phyloP scores from a whole-genome alignment of 2,797 vertebrate species.

The Acridotheres tristis region DNA sequence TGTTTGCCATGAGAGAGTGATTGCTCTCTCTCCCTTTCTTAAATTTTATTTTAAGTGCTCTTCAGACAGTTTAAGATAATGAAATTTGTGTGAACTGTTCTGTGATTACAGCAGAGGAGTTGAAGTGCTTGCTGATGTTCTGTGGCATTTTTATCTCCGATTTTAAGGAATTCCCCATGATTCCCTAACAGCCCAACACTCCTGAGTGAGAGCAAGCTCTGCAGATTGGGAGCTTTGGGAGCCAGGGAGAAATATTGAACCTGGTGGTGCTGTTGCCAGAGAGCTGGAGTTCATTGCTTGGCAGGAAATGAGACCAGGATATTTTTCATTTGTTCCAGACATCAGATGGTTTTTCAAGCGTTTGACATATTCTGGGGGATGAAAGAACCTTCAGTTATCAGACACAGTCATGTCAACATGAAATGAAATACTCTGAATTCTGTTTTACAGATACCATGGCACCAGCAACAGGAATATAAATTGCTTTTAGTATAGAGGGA shows the following conservation, averaged over 20 bases:
- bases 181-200: background rate
- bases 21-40: background rate
- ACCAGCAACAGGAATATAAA: background rate
- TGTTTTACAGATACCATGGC: background rate
- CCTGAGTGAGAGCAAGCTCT: no score
- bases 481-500: background rate
- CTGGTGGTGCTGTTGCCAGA: background rate
- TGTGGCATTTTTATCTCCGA: background rate
- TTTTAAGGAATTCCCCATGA: background rate
- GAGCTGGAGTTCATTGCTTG: background rate
- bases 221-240: background rate
- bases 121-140: background rate
- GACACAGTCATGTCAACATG: background rate
- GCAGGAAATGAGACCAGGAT: background rate
- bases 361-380: background rate
- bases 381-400: background rate
- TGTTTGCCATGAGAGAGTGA: background rate
- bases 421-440: background rate
- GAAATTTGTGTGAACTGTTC: background rate
- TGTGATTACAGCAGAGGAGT: background rate
- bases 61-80: background rate
- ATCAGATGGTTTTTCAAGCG: background rate
- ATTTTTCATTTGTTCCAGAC: slow-evolving; percentile 18
- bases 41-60: background rate
- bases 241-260: background rate